Base-by-base conservation (phyloP, 2,113 vertebrate species). In the Zosterops hypoxanthus region DNA sequence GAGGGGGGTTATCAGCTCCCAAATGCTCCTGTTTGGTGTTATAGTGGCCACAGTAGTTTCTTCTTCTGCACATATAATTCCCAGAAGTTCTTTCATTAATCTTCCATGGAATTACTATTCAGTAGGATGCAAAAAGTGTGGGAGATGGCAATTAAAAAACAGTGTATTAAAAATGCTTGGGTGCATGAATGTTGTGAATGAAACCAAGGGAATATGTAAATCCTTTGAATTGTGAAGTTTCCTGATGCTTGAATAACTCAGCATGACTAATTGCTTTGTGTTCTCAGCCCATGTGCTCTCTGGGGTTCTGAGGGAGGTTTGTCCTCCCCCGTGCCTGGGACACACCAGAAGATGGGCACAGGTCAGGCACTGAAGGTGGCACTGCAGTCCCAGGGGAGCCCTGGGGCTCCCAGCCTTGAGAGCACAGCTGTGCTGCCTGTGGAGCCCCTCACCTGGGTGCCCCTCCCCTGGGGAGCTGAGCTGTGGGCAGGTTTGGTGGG, bases 111-210 rank as follows among this genome's bases (percentile, higher is more conserved):
- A 71, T 68, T 87, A 34, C 47, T 82, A 8, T 78, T 94, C 55
- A 44, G 36, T 49, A 80, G 46, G 34, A 57, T 80, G 68, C 53
- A 69, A n/a, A 83, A 95, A 83, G 61, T 19, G 86, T 63, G 71
- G 73, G 84, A 92, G 81, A 69, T 72, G 50, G 56, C 64, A 52
- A 36, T 41, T 88, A n/a, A 82, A 75, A 88, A 12, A 8, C 18
- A 66, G 24, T 15, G 15, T 55, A 66, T 79, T 73, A 66, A 77
- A 88, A 69, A 31, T 41, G 29, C 63, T 92, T 55, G 70, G 52
- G 63, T 86, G 70, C 77, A 31, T 81, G 73, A 72, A 70, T 86
- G n/a, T 92, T 79, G 84, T 85, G 90, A 92, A 80, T 90, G 84
- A 95, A 96, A 83, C 46, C 55, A 28, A 81, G 36, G 41, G 66